Evolutionary conservation across 2,113 vertebrate species (phyloP), one percentile per base, ranked within the genome.

Genomic region (Nibea albiflora): DNA sequence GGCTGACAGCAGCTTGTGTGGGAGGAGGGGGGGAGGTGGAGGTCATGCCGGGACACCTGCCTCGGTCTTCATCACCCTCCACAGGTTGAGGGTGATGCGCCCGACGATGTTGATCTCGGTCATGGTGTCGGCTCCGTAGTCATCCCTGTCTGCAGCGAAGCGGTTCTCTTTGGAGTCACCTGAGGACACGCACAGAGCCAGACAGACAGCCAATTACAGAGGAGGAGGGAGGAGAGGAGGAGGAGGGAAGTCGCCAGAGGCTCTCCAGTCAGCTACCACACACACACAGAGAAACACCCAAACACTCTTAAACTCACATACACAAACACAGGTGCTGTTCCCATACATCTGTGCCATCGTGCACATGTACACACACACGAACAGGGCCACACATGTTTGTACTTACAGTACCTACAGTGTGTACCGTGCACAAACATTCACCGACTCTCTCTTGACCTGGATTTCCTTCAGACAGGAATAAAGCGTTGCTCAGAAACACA

Each of bases 61-160:
- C 97, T 99, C 98, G 10, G 96, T 95, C 94, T 97, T 98, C 98
- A 99, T 99, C 87, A 99, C 95, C 91, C 98, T 97, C 98, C 98
- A 99, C 88, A 99, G 88, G 94, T 99, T 99, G 78, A 99, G 92
- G 64, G 94, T 91, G 90, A 99, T 94, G 54, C 98, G 95, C 15
- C 98, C 98, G 28, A 97, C 93, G 66, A 99, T 95, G 91, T 97
- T 93, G 93, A 99, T 99, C 92, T 99, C 98, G 3, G 95, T 95
- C 98, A 99, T 99, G 92, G 97, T 96, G 92, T 98, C 97, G 0
- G 96, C 95, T 12, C 97, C 98, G 15, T 98, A 99, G 46, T 99
- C 97, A 80, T 99, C 98, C 89, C 95, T 94, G 79, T 99, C 97
- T 3, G 96, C 83, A 3, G 95, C 39, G 84, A 98, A 98, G 67